Percentiles rank a stretch among this genome's conserved stretches.
Conservation (phyloP, 2,888 invertebrate genomes). For the Neoaliturus tenellus region DNA sequence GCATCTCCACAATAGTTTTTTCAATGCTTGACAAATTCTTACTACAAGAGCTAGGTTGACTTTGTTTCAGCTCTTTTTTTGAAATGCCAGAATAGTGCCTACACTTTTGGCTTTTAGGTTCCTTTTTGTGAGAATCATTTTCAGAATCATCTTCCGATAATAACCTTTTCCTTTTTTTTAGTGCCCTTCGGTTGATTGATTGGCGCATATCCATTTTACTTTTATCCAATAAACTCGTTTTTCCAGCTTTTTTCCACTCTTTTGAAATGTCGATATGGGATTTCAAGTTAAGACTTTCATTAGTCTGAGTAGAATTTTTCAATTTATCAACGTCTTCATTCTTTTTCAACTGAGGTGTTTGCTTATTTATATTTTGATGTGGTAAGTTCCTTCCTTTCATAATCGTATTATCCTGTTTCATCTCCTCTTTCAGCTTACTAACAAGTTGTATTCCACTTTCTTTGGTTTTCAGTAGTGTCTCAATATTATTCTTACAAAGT, state of each 20-base stretch:
- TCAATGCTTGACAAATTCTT: constrained; percentile 29
- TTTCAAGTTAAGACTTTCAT: no score
- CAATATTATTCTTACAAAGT: not conserved
- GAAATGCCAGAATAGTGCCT: not conserved
- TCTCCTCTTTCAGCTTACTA: not conserved
- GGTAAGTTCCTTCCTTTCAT: not conserved
- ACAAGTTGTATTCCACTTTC: not conserved
- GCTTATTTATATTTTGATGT: not conserved
- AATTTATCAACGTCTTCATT: not conserved
- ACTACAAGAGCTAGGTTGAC: not conserved
- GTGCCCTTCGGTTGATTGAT: not conserved
- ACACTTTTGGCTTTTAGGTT: not conserved
- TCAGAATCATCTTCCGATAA: not conserved
- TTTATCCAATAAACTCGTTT: no score
- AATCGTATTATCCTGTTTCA: not conserved
- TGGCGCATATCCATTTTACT: no score
- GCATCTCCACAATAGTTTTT: constrained; percentile 43
- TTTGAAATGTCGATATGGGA: no score
- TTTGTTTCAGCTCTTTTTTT: not conserved
- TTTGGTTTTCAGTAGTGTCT: not conserved
- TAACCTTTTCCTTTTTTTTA: constrained; percentile 2
- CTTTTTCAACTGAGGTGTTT: not conserved
- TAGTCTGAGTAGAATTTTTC: not conserved
- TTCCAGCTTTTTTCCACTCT: no score
- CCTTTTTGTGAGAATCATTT: not conserved